Evolutionary conservation across 2,113 vertebrate species (phyloP), one percentile per base, ranked within the genome.

Genomic region (Rhinopithecus roxellana): DNA sequence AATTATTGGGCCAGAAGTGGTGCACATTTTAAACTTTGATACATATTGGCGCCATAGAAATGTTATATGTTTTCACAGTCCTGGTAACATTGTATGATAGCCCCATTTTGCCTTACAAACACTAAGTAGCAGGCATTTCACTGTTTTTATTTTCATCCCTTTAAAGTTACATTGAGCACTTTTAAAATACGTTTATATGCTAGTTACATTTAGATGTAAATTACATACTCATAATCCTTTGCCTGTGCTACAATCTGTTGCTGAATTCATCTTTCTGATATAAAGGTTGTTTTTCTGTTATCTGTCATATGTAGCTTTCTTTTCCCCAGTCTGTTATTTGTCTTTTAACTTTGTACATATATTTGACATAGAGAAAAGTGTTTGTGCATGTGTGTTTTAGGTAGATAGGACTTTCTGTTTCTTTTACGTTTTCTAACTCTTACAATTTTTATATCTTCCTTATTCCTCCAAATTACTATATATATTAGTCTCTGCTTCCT

Each of bases 1-100:
- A 92, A 55, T 59, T 86, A 75, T 22, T 85, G 17, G 22, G 61
- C 59, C n/a, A n/a, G 30, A 90, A 77, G 52, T 50, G 38, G 30
- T 86, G 5, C 7, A 70, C 30, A 23, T 89, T 96, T 94, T 67
- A 85, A 90, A 94, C 69, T 93, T 86, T 45, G 55, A 45, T 92
- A 94, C 79, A 84, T 59, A 61, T 35, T 70, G 27, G 9, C 35
- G 6, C 30, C 40, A 1, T 70, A 45, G 77, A 79, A 95, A 91
- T 57, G 43, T 89, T 95, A 17, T 50, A 38, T 91, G 27, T 92
- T 0, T 86, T 94, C 18, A 1, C 67, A 52, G 84, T 67, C 20
- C 55, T 75, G 40, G 35, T 77, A 67, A 88, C 82, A 72, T 61
- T 64, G 75, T 90, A 17, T 84, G 4, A 72, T 92, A 79, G 25